A percentile compares a stretch with the other conserved stretches of the same genome.
Conservation (phyloP, 2,888 invertebrate genomes). For the Xestia xanthographa region DNA sequence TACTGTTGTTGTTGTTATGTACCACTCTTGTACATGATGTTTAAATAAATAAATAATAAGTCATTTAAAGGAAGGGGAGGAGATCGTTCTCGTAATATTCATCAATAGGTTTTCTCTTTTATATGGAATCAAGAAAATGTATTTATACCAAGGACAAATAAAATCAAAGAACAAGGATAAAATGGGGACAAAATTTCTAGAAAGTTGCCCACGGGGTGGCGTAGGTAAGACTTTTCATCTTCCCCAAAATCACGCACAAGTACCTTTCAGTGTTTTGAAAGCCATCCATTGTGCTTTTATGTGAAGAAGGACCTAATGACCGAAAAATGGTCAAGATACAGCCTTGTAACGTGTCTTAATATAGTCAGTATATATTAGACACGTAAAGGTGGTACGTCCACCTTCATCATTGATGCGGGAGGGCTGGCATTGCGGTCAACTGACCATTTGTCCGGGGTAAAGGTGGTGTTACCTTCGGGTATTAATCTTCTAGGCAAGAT, state of each 20-base stretch:
- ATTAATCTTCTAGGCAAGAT: slow-evolving; percentile 18
- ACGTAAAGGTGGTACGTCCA: no score
- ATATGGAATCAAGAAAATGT: background rate
- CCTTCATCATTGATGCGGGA: slow-evolving; percentile 34
- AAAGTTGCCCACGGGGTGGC: background rate
- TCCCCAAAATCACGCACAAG: background rate
- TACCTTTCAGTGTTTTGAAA: background rate
- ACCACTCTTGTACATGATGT: no score
- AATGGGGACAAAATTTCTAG: no score
- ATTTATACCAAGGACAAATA: background rate
- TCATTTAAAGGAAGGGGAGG: background rate
- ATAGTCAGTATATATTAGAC: no score
- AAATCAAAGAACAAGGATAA: background rate
- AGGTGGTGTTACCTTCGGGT: background rate
- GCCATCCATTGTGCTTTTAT: background rate
- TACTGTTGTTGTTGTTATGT: no score
- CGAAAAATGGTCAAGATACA: slow-evolving; percentile 32
- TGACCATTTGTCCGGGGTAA: slow-evolving; percentile 1
- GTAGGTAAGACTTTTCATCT: background rate
- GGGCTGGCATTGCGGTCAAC: slow-evolving; percentile 24
- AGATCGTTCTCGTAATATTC: background rate
- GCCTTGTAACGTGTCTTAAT: slow-evolving; percentile 16
- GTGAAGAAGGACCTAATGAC: slow-evolving; percentile 22
- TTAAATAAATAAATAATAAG: no score
- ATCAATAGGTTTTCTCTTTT: background rate